phyloP scores from a whole-genome alignment of 2,797 vertebrate genomes.

The Urocyon cinereoargenteus region DNA sequence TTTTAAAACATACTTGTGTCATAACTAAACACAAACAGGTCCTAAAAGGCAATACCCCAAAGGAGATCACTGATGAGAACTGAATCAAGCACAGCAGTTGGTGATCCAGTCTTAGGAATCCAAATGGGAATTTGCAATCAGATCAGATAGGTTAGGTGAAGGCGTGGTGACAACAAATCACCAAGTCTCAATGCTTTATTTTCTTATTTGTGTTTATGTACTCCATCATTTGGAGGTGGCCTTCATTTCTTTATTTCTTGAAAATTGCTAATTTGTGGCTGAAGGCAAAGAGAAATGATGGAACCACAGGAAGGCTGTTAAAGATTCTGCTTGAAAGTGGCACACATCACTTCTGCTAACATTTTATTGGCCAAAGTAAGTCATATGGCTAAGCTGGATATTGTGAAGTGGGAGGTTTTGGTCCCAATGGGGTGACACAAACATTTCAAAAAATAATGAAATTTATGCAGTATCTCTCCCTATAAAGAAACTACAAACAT shows the following conservation, averaged over 20 bases:
- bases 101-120: not conserved
- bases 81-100: not conserved
- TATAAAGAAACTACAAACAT: constrained; percentile 3
- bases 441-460: constrained; percentile 31
- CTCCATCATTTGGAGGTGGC: not conserved
- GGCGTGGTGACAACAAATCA: not conserved
- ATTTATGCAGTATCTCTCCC: not conserved
- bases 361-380: not conserved
- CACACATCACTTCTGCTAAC: not conserved
- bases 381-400: not conserved
- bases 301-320: not conserved
- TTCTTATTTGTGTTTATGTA: not conserved
- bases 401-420: not conserved
- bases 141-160: not conserved
- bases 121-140: not conserved
- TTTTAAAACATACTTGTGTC: not conserved
- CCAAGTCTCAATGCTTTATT: not conserved
- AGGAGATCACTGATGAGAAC: not conserved
- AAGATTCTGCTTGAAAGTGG: not conserved
- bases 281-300: not conserved
- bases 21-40: not conserved
- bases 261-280: not conserved
- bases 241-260: not conserved
- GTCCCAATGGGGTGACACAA: too few species aligned
- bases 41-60: not conserved